phyloP scores from a whole-genome alignment of 2,797 vertebrate species.

The Thunnus albacares region DNA sequence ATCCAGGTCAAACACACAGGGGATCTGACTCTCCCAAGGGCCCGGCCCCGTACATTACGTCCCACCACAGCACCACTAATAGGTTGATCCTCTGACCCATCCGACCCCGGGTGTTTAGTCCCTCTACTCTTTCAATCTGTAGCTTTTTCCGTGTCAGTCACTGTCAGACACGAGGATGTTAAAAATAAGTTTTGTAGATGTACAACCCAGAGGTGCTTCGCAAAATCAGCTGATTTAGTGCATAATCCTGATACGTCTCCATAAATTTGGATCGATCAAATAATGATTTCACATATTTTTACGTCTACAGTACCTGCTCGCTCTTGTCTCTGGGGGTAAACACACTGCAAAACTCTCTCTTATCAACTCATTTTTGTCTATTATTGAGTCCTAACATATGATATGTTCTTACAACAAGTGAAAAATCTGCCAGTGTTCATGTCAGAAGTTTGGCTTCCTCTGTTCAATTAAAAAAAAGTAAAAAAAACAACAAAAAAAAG shows the following conservation, averaged over 20 bases:
- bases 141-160: not conserved
- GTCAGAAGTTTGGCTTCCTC: not conserved
- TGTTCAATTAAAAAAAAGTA: not conserved
- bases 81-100: constrained; percentile 37
- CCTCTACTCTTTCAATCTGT: not conserved
- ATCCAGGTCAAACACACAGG: constrained; percentile 35
- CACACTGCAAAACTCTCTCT: not conserved
- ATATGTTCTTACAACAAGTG: not conserved
- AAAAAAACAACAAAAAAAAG: too few species aligned
- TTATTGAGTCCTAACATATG: too few species aligned
- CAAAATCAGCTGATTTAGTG: not conserved
- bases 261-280: not conserved
- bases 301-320: not conserved
- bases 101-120: not conserved
- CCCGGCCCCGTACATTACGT: not conserved
- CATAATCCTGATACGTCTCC: not conserved
- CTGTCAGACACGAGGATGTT: not conserved
- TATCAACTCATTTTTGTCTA: not conserved
- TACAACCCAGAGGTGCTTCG: not conserved
- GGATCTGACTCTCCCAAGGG: not conserved
- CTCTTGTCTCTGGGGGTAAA: constrained; percentile 5
- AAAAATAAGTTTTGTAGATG: not conserved
- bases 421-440: too few species aligned
- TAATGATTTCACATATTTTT: constrained; percentile 1
- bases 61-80: constrained; percentile 8